These are phyloP conservation scores for Cactoblastis cactorum DNA, from an alignment of 2,888 invertebrate species.

Conservation along the genomic window DNA sequence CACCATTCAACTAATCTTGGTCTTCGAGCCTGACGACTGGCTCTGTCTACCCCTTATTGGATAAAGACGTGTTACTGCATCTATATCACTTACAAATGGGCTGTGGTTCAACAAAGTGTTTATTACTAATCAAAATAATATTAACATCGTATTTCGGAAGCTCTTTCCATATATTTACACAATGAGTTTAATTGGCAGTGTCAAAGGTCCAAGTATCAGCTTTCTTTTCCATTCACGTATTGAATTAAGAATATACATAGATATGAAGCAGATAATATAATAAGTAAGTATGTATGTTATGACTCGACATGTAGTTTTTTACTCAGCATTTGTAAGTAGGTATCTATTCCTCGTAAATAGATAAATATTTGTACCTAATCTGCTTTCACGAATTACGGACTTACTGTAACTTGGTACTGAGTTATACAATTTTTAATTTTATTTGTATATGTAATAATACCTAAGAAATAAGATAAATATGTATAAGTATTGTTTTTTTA, in stretches of 20 bases:
- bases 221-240: conserved; percentile 21
- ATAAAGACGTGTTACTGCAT: too few relatives aligned
- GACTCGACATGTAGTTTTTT: background rate
- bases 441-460: too few relatives aligned
- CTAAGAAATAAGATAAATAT: too few relatives aligned
- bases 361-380: too few relatives aligned
- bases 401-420: too few relatives aligned
- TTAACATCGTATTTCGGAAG: conserved; percentile 31
- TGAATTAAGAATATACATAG: background rate
- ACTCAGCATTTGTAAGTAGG: background rate
- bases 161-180: conserved; percentile 35
- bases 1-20: too few relatives aligned
- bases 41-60: too few relatives aligned
- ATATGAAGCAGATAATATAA: too few relatives aligned
- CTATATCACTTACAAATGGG: conserved; percentile 3
- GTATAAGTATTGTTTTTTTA: too few relatives aligned
- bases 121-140: conserved; percentile 33
- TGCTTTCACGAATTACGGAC: too few relatives aligned
- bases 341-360: background rate
- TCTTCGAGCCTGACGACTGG: too few relatives aligned
- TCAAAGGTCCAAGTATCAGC: conserved; percentile 41
- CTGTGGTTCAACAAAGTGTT: conserved; percentile 28
- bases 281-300: background rate
- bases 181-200: conserved; percentile 52
- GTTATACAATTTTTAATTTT: too few relatives aligned